Conservation (phyloP, 1,140 invertebrate species). For the Drosophila prosaltans region DNA sequence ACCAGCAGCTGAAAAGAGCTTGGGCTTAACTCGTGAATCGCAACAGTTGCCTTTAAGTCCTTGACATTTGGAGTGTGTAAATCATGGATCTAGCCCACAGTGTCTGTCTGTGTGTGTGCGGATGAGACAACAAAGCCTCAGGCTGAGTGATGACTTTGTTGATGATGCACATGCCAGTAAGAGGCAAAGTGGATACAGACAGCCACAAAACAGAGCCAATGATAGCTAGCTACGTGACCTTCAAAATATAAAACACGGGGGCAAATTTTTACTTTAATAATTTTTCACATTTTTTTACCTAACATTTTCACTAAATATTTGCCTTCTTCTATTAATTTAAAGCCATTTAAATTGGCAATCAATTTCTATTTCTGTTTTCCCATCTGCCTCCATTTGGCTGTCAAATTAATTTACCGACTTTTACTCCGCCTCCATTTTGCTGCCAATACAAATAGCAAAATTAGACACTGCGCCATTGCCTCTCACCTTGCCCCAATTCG, state of each 20-base stretch:
- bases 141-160: constrained; percentile 43
- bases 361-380: background rate
- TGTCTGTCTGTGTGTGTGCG: constrained; percentile 20
- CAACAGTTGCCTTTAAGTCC: constrained; percentile 57
- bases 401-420: constrained; percentile 10
- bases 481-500: background rate
- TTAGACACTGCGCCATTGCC: background rate
- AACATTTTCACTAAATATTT: background rate
- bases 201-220: background rate
- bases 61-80: constrained; percentile 50
- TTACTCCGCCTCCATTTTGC: background rate
- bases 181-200: background rate
- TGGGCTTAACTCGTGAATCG: constrained; percentile 52
- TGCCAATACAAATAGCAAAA: constrained; percentile 5
- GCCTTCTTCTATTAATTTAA: background rate
- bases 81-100: constrained; percentile 41
- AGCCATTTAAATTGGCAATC: background rate
- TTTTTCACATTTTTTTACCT: background rate
- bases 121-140: constrained; percentile 41
- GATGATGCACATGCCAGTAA: constrained; percentile 1
- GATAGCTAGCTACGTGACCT: background rate
- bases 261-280: too few relatives aligned
- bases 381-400: background rate
- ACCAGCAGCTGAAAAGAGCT: constrained; percentile 4
- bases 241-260: background rate